These are phyloP conservation scores for Tragopan temminckii DNA, from an alignment of 2,797 vertebrate genomes.

Conservation along the genomic window DNA sequence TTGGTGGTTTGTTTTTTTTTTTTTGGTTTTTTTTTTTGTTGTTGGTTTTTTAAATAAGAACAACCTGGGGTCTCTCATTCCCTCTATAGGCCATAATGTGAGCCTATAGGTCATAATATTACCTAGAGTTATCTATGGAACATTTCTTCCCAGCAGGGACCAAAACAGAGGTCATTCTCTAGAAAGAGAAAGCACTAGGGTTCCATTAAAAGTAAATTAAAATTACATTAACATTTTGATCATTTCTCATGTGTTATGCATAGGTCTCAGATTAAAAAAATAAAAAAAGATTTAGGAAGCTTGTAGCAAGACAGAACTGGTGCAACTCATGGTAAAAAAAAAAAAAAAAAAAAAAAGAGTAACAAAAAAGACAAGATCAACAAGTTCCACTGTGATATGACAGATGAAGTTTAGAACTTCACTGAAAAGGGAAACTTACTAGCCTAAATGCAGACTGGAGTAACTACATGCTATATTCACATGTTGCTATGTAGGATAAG, in stretches of 20 bases:
- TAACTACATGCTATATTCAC: too few relatives aligned
- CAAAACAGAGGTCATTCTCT: constrained; percentile 63
- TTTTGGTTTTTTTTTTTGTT: background rate
- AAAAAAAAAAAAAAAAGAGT: background rate
- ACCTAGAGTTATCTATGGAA: constrained; percentile 14
- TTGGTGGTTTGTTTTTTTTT: too few relatives aligned
- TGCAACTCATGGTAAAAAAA: background rate
- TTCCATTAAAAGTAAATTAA: constrained; percentile 52
- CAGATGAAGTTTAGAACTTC: background rate
- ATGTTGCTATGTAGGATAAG: background rate
- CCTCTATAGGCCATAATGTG: constrained; percentile 27
- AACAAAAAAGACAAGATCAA: background rate
- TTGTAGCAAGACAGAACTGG: background rate
- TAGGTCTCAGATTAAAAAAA: background rate
- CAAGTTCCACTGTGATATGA: background rate
- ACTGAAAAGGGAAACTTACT: background rate
- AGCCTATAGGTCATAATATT: background rate
- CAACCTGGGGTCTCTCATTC: constrained; percentile 24
- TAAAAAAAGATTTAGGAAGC: background rate
- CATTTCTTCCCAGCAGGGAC: constrained; percentile 44
- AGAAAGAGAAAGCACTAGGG: background rate
- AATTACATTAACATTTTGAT: constrained; percentile 68
- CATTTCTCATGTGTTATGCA: constrained; percentile 30
- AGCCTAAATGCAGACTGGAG: background rate
- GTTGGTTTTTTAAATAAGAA: background rate